Base-by-base conservation (phyloP, 2,113 vertebrate species). In the Entomyzon cyanotis region DNA sequence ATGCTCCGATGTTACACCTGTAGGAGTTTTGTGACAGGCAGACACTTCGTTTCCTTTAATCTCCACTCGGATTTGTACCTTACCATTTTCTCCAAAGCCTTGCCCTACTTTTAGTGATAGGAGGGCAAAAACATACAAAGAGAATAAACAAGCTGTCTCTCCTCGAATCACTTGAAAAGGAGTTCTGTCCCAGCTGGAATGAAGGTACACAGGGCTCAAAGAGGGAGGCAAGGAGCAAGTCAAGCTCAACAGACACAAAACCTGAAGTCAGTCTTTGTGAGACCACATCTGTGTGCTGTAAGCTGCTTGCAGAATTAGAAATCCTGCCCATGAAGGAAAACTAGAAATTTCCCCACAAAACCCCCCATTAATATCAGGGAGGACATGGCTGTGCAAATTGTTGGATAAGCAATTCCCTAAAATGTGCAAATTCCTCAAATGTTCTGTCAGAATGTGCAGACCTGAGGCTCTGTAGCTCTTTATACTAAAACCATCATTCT, bases 261-360 rank as follows among this genome's bases (percentile, higher is more conserved):
- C 31, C 52, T 35, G 13, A 67, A 44, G 13, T 17, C 53, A 18
- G 7, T 22, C 25, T 21, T 35, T 25, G 35, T 20, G 42, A 42
- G 35, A 5, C 10, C 28, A 4, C 5, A 9, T 2, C 21, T 53
- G 5, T 28, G 35, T 69, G 37, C n/a, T 47, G 2, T 3, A 20
- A 22, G 23, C 41, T 11, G 3, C 59, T 88, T 41, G 31, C 59
- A 80, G 33, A 64, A 60, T 10, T 20, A 58, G 15, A 46, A 84
- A 69, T 15, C 0, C 0, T 37, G 23, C 18, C 18, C 31, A 2
- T 15, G 17, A 49, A 62, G 8, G 21, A 15, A 53, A 23, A 25
- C 4, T 3, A 60, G 59, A 41, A 18, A 50, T 67, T 21, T 50
- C 24, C 22, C 25, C 28, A 19, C 2, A 17, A 53, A 58, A n/a